Base-by-base conservation (phyloP, 2,888 invertebrate genomes). In the Ophraella communa region DNA sequence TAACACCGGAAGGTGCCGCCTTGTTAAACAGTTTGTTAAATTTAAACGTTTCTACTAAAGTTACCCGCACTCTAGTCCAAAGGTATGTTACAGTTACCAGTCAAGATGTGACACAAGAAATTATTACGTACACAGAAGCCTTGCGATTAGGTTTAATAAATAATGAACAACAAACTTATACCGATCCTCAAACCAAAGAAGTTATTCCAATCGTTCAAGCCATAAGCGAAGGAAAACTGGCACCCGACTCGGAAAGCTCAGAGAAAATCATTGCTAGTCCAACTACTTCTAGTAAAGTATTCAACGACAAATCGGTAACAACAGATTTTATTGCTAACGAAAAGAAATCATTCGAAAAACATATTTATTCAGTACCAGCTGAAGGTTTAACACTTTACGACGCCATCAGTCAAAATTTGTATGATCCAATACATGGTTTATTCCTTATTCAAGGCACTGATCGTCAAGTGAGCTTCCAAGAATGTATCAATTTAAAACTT, bases 401-500 rank as follows among this genome's bases (percentile, higher is more conserved):
- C 74, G 95, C 96, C 2, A 94, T 97, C 68, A 86, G 91, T 42
- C 89, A 91, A 77, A 90, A 89, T 59, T 81, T 94, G 2, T 93
- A 96, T 73, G 92, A 97, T 81, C 91, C 96, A 1, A 84, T 87
- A 0, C 89, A 88, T 1, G 97, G 98, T 2, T 83, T 93, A 33
- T 94, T 97, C 74, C 88, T 90, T 14, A 92, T 97, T 69, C 93
- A 94, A 1, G 92, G 92, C 11, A 94, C 95, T 4, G 95, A 95
- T 79, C 86, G 94, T 71, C 83, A 91, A 59, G 88, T 95, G 47
- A 91, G 92, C 65, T 91, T 97, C 72, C 90, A 93, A 79, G 96
- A 96, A 80, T 94, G 96, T 72, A 85, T 98, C 45, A 89, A 90
- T 74, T 85, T 94, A 65, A 90, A 92, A 77, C 89, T 98, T 21